Percentiles rank a stretch among this genome's conserved stretches.
These are phyloP conservation scores for Ageneiosus marmoratus DNA, from an alignment of 2,113 vertebrate genomes.

Conservation along the genomic window DNA sequence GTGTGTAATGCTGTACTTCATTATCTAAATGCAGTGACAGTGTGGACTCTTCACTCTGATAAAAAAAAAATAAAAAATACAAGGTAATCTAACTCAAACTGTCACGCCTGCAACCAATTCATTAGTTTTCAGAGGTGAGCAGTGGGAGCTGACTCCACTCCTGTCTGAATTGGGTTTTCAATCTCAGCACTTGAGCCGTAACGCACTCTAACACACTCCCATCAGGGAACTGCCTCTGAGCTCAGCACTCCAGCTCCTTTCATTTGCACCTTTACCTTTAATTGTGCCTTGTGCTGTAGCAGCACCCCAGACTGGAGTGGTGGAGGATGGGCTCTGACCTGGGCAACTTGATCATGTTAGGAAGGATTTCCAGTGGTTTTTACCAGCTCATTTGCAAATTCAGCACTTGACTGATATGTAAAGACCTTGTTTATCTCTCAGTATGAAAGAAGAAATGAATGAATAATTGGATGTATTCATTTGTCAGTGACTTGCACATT, in stretches of 20 bases:
- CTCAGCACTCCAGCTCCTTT: constrained; percentile 37
- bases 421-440: constrained; percentile 32
- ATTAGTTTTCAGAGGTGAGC: constrained; percentile 58
- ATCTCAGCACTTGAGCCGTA: constrained; percentile 50
- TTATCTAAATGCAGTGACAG: constrained; percentile 58
- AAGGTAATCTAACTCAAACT: constrained; percentile 55
- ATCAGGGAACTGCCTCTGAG: constrained; percentile 44
- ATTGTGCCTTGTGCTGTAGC: constrained; percentile 32
- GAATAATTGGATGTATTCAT: constrained; percentile 48
- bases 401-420: constrained; percentile 25
- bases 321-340: constrained; percentile 2
- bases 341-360: not conserved
- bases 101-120: constrained; percentile 60
- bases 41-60: constrained; percentile 59
- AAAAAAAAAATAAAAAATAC: constrained; percentile 47
- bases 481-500: constrained; percentile 35
- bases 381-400: constrained; percentile 9
- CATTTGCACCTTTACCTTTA: constrained; percentile 49
- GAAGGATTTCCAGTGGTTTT: not conserved
- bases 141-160: constrained; percentile 53
- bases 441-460: constrained; percentile 46
- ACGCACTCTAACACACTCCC: constrained; percentile 51
- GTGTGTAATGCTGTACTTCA: constrained; percentile 49
- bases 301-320: not conserved
- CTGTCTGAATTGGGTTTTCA: constrained; percentile 57